Base-by-base conservation (phyloP, 1,140 invertebrate species). In the Drosophila miranda region DNA sequence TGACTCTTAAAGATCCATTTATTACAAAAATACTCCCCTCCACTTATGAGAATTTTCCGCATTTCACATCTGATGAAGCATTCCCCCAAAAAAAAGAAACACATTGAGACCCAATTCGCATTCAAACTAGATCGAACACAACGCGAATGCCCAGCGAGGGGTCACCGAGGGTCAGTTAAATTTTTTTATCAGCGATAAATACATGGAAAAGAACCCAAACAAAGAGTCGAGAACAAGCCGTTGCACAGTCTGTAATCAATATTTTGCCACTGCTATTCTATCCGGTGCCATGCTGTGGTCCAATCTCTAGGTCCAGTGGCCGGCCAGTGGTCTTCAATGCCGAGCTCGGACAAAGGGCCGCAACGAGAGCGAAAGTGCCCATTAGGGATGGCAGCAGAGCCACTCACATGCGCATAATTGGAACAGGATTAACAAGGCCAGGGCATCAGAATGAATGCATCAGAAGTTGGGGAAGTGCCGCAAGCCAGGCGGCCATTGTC, bases 351-450 rank as follows among this genome's bases (percentile, higher is more conserved):
- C 59, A 64, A 64, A 64, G 34, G 59, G 21, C n/a, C 23, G 50
- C 50, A 46, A 14, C 34, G 70, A 87, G 77, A 82, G 67, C 62
- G 75, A 87, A 87, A 87, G 82, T 87, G 78, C 78, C 83, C 82
- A 87, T 86, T 81, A 86, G 82, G 80, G 73, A 68, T 68, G 64
- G 49, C 30, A 44, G 46, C 46, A 64, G 67, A 80, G 44, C 50
- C 80, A 86, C 81, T 84, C 82, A 86, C 73, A 84, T 74, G 74
- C 60, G 69, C 82, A 82, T 87, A 87, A 87, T 87, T 87, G 82
- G 75, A 82, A 78, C 82, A 78, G 82, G 82, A 87, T 87, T 87
- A 87, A 82, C 82, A 86, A 82, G 74, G 66, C 81, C 57, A 30
- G 43, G 30, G 57, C 54, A 44, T 66, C 63, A 49, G 73, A 53